Evolutionary conservation across 2,797 vertebrate genomes (phyloP), one percentile per base, ranked within the genome.

Genomic region (Pipistrellus pygmaeus): DNA sequence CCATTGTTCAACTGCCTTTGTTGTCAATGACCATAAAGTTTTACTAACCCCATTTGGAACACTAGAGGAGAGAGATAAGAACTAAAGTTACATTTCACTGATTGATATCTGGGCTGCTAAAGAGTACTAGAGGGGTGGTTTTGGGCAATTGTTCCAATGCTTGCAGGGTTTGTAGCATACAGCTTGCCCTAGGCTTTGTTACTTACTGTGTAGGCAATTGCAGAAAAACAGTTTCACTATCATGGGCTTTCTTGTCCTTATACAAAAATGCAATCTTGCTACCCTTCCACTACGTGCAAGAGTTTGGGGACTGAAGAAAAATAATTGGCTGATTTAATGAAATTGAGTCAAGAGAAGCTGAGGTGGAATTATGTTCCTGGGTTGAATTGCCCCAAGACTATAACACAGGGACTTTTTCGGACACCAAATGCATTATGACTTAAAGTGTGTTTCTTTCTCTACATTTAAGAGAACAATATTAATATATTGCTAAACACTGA

Each of bases 41-140:
- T 95, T 92, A 97, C 91, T 93, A 93, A 93, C 78, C 78, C 91
- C 80, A 46, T 88, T 96, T 94, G 78, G 78, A 94, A 87, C 30
- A 55, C 46, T 57, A 20, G 64, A 66, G n/a, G 77, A 84, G 83
- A 95, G 89, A 73, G 6, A 77, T 51, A 35, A 75, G 38, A 90
- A 69, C 76, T 27, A 55, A 78, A 69, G 48, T 62, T 41, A 2
- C 57, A 76, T 84, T 88, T 66, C 3, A 51, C 53, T 62, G n/a
- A 96, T 83, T 94, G 88, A 95, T 96, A 95, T 96, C 88, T 90
- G 68, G 78, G 73, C 64, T 48, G 41, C 57, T 68, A 44, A 27
- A 53, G 15, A 66, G 21, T 77, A 46, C 73, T 35, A 15, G 20
- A 80, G 69, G 64, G 62, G n/a, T 21, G 72, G 20, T 85, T 95